A percentile compares a stretch with the other conserved stretches of the same genome.
These are phyloP conservation scores for Heterocephalus glaber DNA, from an alignment of 2,113 vertebrate genomes.

Conservation along the genomic window DNA sequence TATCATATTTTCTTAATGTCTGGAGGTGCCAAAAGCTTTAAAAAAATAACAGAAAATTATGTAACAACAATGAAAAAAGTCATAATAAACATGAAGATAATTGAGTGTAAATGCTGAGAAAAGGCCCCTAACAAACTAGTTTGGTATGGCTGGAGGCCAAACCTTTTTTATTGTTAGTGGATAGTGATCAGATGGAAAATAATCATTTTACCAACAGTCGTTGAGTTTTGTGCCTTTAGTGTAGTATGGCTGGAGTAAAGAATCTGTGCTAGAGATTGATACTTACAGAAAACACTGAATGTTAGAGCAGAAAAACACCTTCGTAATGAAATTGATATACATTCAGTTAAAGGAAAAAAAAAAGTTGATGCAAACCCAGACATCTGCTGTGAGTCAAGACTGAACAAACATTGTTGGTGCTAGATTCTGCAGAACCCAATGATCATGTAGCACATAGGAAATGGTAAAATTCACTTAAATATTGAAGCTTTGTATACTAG, in stretches of 20 bases:
- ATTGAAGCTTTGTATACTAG: not conserved
- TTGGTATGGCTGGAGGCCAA: not conserved
- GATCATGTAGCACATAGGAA: not conserved
- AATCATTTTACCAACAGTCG: not conserved
- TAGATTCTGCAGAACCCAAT: not conserved
- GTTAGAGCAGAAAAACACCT: not conserved
- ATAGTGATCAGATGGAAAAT: not conserved
- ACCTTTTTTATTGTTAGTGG: not conserved
- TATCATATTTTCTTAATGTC: constrained; percentile 27
- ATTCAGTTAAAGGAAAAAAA: not conserved
- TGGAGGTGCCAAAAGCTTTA: not conserved
- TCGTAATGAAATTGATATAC: not conserved
- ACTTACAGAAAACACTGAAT: not conserved
- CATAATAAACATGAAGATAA: not conserved
- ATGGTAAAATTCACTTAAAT: not conserved
- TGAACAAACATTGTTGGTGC: not conserved
- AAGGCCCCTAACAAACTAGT: not conserved
- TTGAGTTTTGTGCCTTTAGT: not conserved
- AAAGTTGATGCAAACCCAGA: not conserved
- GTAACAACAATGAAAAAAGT: not conserved
- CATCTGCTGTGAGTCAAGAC: not conserved
- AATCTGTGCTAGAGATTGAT: not conserved
- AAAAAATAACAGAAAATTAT: not conserved
- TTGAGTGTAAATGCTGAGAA: not conserved
- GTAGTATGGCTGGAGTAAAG: not conserved